Evolutionary conservation across 1,140 invertebrate species (phyloP).

Genomic region (Lutraria rhynchaena): DNA sequence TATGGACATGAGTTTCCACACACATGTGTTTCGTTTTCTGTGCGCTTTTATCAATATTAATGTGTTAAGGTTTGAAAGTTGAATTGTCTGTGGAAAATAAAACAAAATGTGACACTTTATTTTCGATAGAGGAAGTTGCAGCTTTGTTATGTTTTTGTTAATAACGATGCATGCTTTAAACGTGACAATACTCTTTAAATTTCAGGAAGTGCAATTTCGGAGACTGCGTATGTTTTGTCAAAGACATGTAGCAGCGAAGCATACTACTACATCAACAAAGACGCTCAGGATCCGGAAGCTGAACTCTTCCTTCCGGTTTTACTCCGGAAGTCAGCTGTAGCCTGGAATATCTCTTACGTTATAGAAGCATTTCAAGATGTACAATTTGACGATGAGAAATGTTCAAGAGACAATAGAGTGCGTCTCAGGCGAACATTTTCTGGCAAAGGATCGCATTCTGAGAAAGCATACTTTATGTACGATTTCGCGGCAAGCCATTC

Average conservation of each 20-base stretch:
- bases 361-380: conserved; percentile 62
- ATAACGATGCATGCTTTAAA: too few relatives aligned
- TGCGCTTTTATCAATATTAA: too few relatives aligned
- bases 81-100: too few relatives aligned
- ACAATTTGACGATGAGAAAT: conserved; percentile 58
- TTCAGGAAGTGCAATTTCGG: conserved; percentile 66
- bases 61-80: too few relatives aligned
- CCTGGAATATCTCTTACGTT: conserved; percentile 69
- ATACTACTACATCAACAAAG: conserved; percentile 70
- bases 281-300: conserved; percentile 60
- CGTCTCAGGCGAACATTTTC: conserved; percentile 37
- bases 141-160: too few relatives aligned
- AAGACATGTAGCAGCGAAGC: conserved; percentile 75
- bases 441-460: not conserved
- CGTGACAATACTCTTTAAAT: too few relatives aligned
- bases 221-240: conserved; percentile 68
- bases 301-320: conserved; percentile 74
- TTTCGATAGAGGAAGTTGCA: too few relatives aligned
- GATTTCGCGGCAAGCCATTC: conserved; percentile 67
- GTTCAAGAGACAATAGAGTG: conserved; percentile 67
- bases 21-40: too few relatives aligned
- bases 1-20: too few relatives aligned
- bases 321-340: conserved; percentile 72
- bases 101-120: too few relatives aligned
- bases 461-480: conserved; percentile 69